Conservation (phyloP, 1,140 invertebrate genomes). For the Macrocentrus cingulum region DNA sequence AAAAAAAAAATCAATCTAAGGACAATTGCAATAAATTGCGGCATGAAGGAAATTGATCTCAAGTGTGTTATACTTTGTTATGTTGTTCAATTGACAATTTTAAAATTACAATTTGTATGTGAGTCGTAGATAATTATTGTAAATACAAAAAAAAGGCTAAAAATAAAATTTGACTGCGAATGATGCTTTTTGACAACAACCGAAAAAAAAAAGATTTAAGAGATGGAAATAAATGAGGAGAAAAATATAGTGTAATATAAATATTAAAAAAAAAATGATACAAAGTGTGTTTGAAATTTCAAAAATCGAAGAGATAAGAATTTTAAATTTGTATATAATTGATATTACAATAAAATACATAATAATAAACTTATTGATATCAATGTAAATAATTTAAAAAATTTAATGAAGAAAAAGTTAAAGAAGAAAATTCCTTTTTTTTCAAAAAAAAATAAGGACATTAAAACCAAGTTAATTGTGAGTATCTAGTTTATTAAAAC, state of each 20-base stretch:
- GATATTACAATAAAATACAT: conserved; percentile 52
- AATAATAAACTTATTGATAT: conserved; percentile 11
- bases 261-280: conserved; percentile 22
- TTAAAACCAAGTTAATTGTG: conserved; percentile 14
- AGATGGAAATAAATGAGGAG: conserved; percentile 10
- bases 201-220: conserved; percentile 6
- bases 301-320: conserved; percentile 34
- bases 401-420: background rate
- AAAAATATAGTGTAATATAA: conserved; percentile 28
- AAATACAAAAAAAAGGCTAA: conserved; percentile 20
- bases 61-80: background rate
- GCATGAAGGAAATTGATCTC: conserved; percentile 8
- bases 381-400: background rate
- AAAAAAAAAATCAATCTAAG: too few species aligned
- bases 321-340: conserved; percentile 56
- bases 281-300: conserved; percentile 19
- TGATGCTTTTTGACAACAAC: too few species aligned
- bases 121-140: conserved; percentile 25
- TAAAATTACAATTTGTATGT: conserved; percentile 22
- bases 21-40: background rate
- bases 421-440: background rate
- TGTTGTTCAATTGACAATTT: conserved; percentile 10
- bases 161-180: conserved; percentile 7
- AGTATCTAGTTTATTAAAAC: conserved; percentile 31
- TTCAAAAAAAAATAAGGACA: background rate